phyloP scores from a whole-genome alignment of 2,888 invertebrate species.

The Brachyptera risi region DNA sequence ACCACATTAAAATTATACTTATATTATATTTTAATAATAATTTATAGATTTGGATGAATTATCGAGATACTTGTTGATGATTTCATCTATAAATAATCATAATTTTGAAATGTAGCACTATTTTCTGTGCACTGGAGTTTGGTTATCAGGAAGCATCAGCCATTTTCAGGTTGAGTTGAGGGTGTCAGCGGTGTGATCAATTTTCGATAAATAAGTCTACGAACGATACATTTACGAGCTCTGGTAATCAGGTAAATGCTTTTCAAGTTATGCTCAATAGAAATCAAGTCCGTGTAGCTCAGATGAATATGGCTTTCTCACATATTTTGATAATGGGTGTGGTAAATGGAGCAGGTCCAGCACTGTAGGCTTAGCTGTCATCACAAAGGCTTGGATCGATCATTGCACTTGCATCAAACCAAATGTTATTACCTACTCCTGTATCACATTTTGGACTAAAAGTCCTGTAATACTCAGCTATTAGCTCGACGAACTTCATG shows the following conservation, averaged over 20 bases:
- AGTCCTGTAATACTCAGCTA: no score
- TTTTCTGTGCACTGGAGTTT: neutral
- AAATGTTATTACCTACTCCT: neutral
- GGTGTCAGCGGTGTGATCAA: neutral
- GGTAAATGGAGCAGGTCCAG: neutral
- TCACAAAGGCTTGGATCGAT: slow-evolving; percentile 10
- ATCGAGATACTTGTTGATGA: no score
- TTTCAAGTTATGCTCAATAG: no score
- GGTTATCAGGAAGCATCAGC: neutral
- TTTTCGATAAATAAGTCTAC: neutral
- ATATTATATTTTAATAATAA: no score
- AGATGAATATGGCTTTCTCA: no score
- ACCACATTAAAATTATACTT: no score
- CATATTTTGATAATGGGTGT: neutral
- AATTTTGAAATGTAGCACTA: no score
- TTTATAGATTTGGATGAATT: no score
- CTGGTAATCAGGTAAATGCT: neutral
- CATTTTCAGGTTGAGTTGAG: neutral
- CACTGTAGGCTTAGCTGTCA: neutral
- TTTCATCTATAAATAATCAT: no score
- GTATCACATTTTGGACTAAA: no score
- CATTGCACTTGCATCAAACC: neutral
- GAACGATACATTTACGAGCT: neutral
- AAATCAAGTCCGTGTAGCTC: no score
- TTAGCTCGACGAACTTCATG: no score